Evolutionary conservation across 2,113 vertebrate species (phyloP).

Genomic region (Podarcis muralis): DNA sequence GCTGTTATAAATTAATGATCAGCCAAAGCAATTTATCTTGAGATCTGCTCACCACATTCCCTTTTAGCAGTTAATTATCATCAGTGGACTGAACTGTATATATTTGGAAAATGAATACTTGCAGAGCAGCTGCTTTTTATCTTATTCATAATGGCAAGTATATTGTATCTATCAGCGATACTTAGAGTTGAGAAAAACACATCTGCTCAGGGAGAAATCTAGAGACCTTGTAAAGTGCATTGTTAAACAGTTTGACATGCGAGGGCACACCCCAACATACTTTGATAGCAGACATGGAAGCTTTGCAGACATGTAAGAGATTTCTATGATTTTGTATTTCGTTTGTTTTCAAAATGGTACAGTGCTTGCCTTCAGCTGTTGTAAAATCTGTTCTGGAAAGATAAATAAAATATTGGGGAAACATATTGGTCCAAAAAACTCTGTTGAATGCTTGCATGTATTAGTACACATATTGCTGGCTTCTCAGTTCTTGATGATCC

Average conservation of each 20-base stretch:
- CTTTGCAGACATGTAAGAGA: neutral
- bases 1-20: constrained; percentile 64
- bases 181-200: constrained; percentile 51
- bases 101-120: constrained; percentile 51
- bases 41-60: constrained; percentile 52
- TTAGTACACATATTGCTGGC: neutral
- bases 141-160: constrained; percentile 53
- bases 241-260: constrained; percentile 12
- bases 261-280: neutral
- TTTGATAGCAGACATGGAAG: neutral
- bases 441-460: neutral
- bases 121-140: constrained; percentile 68
- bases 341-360: neutral
- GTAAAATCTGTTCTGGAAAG: neutral
- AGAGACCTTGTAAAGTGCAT: constrained; percentile 30
- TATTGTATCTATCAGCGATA: constrained; percentile 55
- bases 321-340: neutral
- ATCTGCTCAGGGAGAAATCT: constrained; percentile 50
- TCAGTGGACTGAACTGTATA: constrained; percentile 40
- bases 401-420: neutral
- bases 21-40: constrained; percentile 57
- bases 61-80: constrained; percentile 59
- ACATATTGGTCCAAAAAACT: neutral
- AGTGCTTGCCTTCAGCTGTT: neutral
- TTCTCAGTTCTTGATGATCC: neutral